Base-by-base conservation (phyloP, 2,888 invertebrate species). In the Esperia sulphurella region DNA sequence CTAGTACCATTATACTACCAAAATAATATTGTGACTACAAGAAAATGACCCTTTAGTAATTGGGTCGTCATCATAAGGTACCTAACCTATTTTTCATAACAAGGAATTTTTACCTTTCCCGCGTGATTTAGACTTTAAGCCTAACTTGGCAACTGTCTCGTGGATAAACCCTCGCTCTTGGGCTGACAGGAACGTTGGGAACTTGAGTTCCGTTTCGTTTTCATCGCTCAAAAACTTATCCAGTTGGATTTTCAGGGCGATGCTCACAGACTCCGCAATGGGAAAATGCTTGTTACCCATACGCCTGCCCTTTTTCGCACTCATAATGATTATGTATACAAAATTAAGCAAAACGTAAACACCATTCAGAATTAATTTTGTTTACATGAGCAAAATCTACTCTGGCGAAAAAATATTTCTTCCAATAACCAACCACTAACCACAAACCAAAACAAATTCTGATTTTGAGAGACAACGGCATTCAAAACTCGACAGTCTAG, bases 101-200 rank as follows among this genome's bases (percentile, higher is more conserved):
- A 10, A 39, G 14, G 13, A 39, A 14, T 49, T 55, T n/a, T 60
- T 73, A 95, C 95, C 92, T 86, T 92, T 95, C 90, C 96, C 96
- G 83, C 93, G 91, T 64, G 96, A 96, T 83, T 94, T 95, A 1
- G 96, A 95, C 67, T 94, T 93, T 30, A 96, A 80, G 6, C 95
- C 95, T 55, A 94, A 79, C 55, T 91, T 90, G 42, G 90, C 90
- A 39, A 94, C 94, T 29, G 93, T 90, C 55, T 92, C 90, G 74
- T 96, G 96, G 52, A 97, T 92, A 69, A 95, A 96, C 9, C 94
- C 95, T 58, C 97, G 90, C 77, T 97, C 95, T 56, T 92, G 92
- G 8, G 94, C 93, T 9, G 93, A 94, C 51, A 96, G 86, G 40
- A 94, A 94, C 3, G 94, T 92, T 3, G 95, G 94, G 74, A 95